Evolutionary conservation across 2,797 vertebrate species (phyloP).

Genomic region (Gymnopithys bicolor): DNA sequence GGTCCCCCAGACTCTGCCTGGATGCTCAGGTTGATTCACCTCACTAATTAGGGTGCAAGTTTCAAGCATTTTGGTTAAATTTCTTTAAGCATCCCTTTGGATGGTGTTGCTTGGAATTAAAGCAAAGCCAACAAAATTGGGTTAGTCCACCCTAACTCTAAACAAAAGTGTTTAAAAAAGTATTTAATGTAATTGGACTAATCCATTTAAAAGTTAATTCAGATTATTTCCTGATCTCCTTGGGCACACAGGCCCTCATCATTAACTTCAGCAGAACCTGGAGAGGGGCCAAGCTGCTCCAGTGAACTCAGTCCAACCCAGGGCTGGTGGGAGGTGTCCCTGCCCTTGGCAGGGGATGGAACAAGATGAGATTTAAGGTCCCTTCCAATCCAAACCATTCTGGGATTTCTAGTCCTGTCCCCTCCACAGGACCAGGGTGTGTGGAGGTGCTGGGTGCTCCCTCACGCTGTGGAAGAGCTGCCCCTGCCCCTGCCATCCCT

Average conservation of each 20-base stretch:
- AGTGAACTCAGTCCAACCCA: not conserved
- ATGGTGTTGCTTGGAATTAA: not conserved
- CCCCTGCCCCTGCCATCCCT: not conserved
- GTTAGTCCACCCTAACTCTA: not conserved
- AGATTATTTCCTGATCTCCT: not conserved
- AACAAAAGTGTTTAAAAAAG: not conserved
- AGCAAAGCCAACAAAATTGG: not conserved
- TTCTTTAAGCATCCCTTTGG: not conserved
- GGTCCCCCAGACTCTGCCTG: not conserved
- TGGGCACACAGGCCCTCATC: not conserved
- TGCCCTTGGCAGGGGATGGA: not conserved
- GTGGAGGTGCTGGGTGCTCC: not conserved
- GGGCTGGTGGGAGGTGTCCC: not conserved
- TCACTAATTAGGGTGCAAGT: not conserved
- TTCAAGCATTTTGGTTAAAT: not conserved
- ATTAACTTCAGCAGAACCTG: not conserved
- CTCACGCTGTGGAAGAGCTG: accelerated
- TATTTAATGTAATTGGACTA: not conserved
- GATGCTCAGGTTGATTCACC: not conserved
- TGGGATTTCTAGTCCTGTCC: accelerated
- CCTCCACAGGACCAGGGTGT: accelerated
- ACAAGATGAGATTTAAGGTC: accelerated
- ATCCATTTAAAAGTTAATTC: not conserved
- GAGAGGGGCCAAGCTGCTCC: not conserved
- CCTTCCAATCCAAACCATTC: not conserved